Evolutionary conservation across 2,888 invertebrate species (phyloP).

Genomic region (Latrodectus elegans): DNA sequence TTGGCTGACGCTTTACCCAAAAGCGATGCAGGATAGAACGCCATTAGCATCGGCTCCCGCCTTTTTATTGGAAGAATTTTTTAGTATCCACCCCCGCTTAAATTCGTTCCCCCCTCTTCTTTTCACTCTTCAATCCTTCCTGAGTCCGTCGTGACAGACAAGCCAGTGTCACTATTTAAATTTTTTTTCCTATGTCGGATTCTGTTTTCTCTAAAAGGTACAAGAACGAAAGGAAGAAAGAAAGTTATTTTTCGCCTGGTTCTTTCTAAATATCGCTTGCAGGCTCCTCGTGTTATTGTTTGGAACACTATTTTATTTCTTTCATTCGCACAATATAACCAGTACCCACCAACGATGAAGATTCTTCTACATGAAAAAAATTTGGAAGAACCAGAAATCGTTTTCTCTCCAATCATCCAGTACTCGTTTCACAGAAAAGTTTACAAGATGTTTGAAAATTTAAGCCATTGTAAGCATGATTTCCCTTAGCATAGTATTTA

Average conservation of each 20-base stretch:
- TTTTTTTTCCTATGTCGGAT: not conserved
- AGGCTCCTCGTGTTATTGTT: no score
- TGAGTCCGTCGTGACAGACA: conserved; percentile 35
- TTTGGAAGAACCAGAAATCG: no score
- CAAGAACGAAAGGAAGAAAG: conserved; percentile 1
- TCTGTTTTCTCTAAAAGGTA: not conserved
- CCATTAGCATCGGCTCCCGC: conserved; percentile 64
- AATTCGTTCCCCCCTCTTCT: conserved; percentile 8
- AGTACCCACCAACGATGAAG: no score
- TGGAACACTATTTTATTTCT: no score
- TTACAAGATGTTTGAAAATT: no score
- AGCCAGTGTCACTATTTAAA: conserved; percentile 38
- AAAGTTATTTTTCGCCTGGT: not conserved
- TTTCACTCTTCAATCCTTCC: conserved; percentile 18
- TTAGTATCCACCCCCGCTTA: conserved; percentile 50
- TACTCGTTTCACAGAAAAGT: no score
- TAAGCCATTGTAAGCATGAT: no score
- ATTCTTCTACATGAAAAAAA: no score
- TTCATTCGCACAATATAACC: no score
- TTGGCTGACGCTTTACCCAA: conserved; percentile 53
- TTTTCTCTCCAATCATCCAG: no score
- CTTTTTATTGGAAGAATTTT: conserved; percentile 67
- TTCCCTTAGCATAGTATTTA: no score
- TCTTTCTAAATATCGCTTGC: not conserved
- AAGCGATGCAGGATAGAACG: conserved; percentile 50